Evolutionary conservation across 2,888 invertebrate genomes (phyloP).

Genomic region (Ethmia dodecea): DNA sequence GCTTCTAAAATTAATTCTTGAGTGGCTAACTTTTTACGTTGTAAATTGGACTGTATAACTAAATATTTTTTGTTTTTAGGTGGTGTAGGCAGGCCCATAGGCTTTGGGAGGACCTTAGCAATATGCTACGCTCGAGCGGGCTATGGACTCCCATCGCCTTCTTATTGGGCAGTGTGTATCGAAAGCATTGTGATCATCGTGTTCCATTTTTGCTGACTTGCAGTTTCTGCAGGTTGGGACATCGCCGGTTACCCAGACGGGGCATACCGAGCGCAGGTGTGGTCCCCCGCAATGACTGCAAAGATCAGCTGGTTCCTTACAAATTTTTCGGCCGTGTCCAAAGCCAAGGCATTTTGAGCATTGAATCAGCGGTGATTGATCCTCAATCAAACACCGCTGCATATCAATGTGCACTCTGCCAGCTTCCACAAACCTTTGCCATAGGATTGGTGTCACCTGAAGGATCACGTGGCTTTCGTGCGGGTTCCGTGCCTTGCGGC

Average conservation of each 20-base stretch:
- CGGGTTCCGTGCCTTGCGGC: neutral
- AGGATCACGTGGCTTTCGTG: neutral
- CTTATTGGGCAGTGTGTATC: constrained; percentile 5
- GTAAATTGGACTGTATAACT: constrained; percentile 7
- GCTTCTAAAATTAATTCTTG: constrained; percentile 5
- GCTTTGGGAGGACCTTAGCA: neutral
- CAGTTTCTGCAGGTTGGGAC: constrained; percentile 6
- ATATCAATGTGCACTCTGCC: constrained; percentile 18
- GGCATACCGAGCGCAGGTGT: constrained; percentile 1
- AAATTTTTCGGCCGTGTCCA: constrained; percentile 3
- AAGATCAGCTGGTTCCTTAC: constrained; percentile 1
- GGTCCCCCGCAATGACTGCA: constrained; percentile 12
- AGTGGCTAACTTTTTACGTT: constrained; percentile 7
- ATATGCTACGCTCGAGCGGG: neutral
- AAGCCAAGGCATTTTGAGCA: too few relatives aligned
- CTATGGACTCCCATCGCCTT: neutral
- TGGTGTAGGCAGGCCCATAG: neutral
- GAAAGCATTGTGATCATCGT: constrained; percentile 10
- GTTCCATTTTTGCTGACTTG: constrained; percentile 3
- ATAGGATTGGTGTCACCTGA: constrained; percentile 9
- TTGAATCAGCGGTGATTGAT: constrained; percentile 19
- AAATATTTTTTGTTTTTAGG: neutral
- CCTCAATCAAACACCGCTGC: constrained; percentile 10
- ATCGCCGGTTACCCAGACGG: neutral
- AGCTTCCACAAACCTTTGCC: constrained; percentile 4